These are phyloP conservation scores for Coilia nasus DNA, from an alignment of 2,797 vertebrate genomes.

Conservation along the genomic window DNA sequence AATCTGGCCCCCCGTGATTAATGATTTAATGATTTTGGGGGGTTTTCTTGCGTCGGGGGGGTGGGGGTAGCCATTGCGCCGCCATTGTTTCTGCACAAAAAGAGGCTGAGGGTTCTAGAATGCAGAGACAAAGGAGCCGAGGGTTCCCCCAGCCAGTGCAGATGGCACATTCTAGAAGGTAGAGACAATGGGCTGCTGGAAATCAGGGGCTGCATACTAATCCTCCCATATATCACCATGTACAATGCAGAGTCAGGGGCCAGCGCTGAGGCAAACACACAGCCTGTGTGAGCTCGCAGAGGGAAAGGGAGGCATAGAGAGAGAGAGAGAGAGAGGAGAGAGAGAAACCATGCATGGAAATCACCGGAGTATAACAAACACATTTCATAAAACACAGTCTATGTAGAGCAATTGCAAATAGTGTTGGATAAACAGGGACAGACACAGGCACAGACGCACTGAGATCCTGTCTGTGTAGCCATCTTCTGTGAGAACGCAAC, in stretches of 20 bases:
- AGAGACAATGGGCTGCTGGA: constrained; percentile 56
- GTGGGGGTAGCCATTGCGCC: too few relatives aligned
- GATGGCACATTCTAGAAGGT: constrained; percentile 60
- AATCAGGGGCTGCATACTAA: constrained; percentile 56
- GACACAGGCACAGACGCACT: background rate
- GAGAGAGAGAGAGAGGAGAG: background rate
- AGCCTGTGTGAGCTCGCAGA: background rate
- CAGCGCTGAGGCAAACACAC: background rate
- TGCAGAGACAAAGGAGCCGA: constrained; percentile 59
- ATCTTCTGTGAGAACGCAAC: background rate
- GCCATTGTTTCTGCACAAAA: constrained; percentile 57
- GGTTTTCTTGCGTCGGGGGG: constrained; percentile 54
- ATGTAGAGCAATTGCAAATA: background rate
- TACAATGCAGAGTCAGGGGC: constrained; percentile 16
- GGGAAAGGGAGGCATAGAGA: background rate
- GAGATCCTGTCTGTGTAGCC: background rate
- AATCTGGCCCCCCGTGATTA: constrained; percentile 62
- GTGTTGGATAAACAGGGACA: background rate
- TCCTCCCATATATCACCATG: constrained; percentile 53
- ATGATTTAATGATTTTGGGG: constrained; percentile 68
- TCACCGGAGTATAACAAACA: constrained; percentile 12
- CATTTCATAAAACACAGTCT: background rate
- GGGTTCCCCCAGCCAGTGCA: constrained; percentile 57
- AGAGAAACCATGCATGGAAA: background rate
- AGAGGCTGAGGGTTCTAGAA: constrained; percentile 55